Base-by-base conservation (phyloP, 1,140 invertebrate genomes). In the Thereuonema tuberculata region DNA sequence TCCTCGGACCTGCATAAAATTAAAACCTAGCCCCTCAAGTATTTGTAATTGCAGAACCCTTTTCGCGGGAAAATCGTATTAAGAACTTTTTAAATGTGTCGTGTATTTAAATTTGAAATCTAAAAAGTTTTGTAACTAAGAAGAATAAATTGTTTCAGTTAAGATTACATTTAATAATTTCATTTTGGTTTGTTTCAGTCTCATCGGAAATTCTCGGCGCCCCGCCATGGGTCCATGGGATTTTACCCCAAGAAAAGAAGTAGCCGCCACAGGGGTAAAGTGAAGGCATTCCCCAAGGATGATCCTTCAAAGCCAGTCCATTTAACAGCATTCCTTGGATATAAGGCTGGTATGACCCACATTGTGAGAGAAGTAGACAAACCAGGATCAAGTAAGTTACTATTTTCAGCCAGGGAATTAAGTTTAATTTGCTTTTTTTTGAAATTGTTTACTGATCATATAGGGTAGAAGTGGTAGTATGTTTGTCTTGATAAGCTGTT, bases 261-360 rank as follows among this genome's bases (percentile, higher is more conserved):
- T 61, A 82, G 81, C 62, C 85, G 93, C 72, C 91, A 96, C 82
- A 88, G 94, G 80, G 97, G 97, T 69, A 98, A 97, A 76, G 90
- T 95, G 56, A 99, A 99, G 90, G 89, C 96, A 63, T 99, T 99
- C 80, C 97, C 97, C n/a, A 98, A 94, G 72, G 97, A 99, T 85
- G 93, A 99, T 72, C 80, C 85, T 23, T 83, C 75, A 64, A 98
- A 98, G 74, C 96, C 97, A 29, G 90, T 98, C 2, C 97, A 99
- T 79, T 78, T 99, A 37, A 99, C 97, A 3, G 89, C 94, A 59
- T 99, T 99, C 74, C 81, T 99, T 65, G 93, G 87, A 50, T 99
- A 98, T 75, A 99, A 99, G 75, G 94, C 96, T 73, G 97, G 97
- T 73, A 99, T 99, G 97, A 98, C 95, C 65, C 97, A 99, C 73